phyloP scores from a whole-genome alignment of 2,113 vertebrate genomes.

The Salvelinus namaycush region DNA sequence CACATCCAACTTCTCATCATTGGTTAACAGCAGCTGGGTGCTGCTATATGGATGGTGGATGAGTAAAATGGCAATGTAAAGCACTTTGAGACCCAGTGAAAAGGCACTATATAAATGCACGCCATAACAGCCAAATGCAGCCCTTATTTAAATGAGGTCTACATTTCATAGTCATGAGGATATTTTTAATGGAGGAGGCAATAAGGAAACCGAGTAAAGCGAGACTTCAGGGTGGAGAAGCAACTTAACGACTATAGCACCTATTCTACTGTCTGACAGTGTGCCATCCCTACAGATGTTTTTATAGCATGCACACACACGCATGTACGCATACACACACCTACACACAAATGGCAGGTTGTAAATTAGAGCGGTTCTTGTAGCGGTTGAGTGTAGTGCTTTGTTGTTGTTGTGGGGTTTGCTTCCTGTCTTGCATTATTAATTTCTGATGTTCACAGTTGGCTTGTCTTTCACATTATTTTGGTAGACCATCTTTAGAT shows the following conservation, averaged over 20 bases:
- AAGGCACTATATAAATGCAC: background rate
- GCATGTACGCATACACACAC: background rate
- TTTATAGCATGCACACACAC: background rate
- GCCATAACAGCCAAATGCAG: background rate
- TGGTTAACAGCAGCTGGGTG: no score
- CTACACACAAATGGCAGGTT: background rate
- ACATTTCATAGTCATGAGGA: background rate
- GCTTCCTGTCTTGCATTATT: conserved; percentile 29
- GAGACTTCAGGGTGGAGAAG: no score
- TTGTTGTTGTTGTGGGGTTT: conserved; percentile 11
- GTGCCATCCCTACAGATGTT: background rate
- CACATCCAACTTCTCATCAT: no score
- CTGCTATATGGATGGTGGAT: no score
- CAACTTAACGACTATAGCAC: no score
- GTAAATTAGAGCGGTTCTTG: background rate
- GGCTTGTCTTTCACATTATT: conserved; percentile 4
- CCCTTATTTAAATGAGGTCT: background rate
- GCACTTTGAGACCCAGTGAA: background rate
- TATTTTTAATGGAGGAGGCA: no score
- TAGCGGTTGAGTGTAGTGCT: background rate
- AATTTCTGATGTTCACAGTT: conserved; percentile 27
- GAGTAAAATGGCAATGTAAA: background rate
- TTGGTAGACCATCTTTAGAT: no score
- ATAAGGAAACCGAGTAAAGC: no score
- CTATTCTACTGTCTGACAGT: background rate